Conservation (phyloP, 1,140 invertebrate genomes). For the Drosophila orosa region DNA sequence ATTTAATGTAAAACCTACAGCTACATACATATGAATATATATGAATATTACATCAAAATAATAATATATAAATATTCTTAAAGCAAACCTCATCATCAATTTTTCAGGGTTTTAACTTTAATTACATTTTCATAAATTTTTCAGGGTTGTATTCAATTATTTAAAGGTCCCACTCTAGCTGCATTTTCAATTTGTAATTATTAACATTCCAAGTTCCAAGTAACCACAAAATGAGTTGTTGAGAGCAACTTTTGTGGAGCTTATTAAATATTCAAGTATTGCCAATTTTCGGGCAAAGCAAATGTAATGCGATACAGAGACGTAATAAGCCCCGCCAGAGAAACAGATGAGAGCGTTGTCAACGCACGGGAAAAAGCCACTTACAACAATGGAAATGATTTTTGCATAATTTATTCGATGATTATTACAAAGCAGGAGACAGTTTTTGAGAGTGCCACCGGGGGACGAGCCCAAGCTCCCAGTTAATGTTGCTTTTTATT, state of each 20-base stretch:
- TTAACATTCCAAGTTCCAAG: slow-evolving; percentile 1
- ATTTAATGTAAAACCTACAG: no score
- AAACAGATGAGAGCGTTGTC: slow-evolving; percentile 30
- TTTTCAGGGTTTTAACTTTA: background rate
- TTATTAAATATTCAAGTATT: slow-evolving; percentile 76
- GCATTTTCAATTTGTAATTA: background rate
- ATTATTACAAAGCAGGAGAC: slow-evolving; percentile 69
- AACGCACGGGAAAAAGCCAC: slow-evolving; percentile 57
- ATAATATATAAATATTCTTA: no score
- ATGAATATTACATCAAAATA: no score
- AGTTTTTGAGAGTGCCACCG: slow-evolving; percentile 55
- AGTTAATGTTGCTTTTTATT: slow-evolving; percentile 75
- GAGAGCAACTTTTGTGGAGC: slow-evolving; percentile 21
- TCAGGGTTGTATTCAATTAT: background rate
- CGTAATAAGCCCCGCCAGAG: slow-evolving; percentile 6
- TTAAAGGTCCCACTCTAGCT: background rate
- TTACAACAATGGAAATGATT: slow-evolving; percentile 80
- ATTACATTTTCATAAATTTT: background rate
- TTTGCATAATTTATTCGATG: slow-evolving; percentile 82
- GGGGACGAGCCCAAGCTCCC: slow-evolving; percentile 16
- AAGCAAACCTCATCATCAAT: background rate
- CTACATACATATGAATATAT: no score
- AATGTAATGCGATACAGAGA: slow-evolving; percentile 65
- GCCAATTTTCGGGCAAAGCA: slow-evolving; percentile 52
- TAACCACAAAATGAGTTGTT: slow-evolving; percentile 20